A percentile compares a stretch with the other conserved stretches of the same genome.
Conservation (phyloP, 2,888 invertebrate genomes). For the Scelioninae gen. 2 region DNA sequence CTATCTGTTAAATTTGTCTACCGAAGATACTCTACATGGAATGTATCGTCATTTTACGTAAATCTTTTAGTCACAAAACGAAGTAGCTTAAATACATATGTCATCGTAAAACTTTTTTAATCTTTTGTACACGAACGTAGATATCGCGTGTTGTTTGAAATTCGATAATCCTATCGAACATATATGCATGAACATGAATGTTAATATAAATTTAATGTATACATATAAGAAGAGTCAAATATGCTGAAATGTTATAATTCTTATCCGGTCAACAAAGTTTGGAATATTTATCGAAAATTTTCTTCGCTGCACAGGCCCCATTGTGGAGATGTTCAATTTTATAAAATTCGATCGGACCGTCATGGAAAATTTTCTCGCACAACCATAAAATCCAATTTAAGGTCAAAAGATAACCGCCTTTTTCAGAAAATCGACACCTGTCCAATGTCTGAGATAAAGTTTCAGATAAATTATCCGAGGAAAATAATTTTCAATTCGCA, state of each 20-base stretch:
- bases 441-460: conserved; percentile 28
- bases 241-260: too few relatives aligned
- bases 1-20: conserved; percentile 24
- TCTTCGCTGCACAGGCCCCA: not conserved
- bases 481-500: conserved; percentile 13
- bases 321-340: conserved; percentile 22
- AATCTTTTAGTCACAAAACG: conserved; percentile 30
- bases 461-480: conserved; percentile 26
- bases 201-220: conserved; percentile 16
- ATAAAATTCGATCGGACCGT: conserved; percentile 18
- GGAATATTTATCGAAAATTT: conserved; percentile 14
- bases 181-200: conserved; percentile 20
- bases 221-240: conserved; percentile 13
- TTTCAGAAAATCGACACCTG: conserved; percentile 31
- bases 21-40: conserved; percentile 13
- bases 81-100: conserved; percentile 24
- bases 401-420: conserved; percentile 18
- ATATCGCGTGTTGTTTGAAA: conserved; percentile 24
- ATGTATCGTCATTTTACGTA: conserved; percentile 26
- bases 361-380: conserved; percentile 8
- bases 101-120: conserved; percentile 29
- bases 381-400: conserved; percentile 41
- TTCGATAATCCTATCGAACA: conserved; percentile 27
- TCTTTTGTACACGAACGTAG: conserved; percentile 23
- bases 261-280: conserved; percentile 14